Conservation (phyloP, 2,797 vertebrate species). For the Lagodon rhomboides region DNA sequence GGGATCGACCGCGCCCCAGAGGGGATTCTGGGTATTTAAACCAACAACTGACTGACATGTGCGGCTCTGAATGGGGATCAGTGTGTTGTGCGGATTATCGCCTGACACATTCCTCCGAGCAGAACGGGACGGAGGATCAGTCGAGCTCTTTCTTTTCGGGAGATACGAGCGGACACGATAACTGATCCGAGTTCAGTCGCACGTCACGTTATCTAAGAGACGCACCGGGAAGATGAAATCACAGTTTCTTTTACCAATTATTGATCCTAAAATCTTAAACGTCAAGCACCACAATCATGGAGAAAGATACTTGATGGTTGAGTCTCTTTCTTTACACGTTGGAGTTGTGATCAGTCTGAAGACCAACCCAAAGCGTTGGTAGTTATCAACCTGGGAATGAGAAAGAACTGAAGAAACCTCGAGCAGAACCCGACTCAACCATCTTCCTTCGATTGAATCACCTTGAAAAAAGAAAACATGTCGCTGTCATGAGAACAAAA, state of each 20-base stretch:
- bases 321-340: too few species aligned
- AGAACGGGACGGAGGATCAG: neutral
- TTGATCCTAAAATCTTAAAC: neutral
- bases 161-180: neutral
- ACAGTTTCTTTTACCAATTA: neutral
- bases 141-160: neutral
- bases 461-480: too few species aligned
- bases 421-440: too few species aligned
- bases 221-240: too few species aligned
- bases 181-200: neutral
- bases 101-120: conserved; percentile 24
- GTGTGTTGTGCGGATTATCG: conserved; percentile 14
- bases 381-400: too few species aligned
- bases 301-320: too few species aligned
- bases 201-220: neutral
- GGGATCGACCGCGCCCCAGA: neutral
- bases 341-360: too few species aligned
- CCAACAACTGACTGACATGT: conserved; percentile 39
- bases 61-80: conserved; percentile 23
- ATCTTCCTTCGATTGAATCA: too few species aligned
- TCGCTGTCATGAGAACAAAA: too few species aligned
- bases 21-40: conserved; percentile 45
- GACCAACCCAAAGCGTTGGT: too few species aligned
- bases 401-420: too few species aligned
- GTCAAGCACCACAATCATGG: too few species aligned